Conservation (phyloP, 2,113 vertebrate species). For the Trichomycterus rosablanca region DNA sequence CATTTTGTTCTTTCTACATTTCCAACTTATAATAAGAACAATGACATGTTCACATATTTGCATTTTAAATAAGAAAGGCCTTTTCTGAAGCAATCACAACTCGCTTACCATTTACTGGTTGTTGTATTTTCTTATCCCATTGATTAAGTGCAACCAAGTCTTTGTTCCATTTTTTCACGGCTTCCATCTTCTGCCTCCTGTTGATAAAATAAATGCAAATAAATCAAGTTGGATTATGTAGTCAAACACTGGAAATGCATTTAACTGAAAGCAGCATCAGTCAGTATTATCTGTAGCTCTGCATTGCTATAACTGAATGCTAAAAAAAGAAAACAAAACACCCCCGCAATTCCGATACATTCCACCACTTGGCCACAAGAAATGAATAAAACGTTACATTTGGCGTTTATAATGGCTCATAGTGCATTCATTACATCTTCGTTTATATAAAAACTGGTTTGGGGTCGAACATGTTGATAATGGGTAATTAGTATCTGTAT, state of each 20-base stretch:
- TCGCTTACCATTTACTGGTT: conserved; percentile 41
- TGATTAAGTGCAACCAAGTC: conserved; percentile 46
- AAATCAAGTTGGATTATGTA: conserved; percentile 44
- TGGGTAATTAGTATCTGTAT: background rate
- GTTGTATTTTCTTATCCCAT: conserved; percentile 49
- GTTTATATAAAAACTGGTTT: too few species aligned
- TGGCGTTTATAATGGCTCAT: too few species aligned
- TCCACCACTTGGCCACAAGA: conserved; percentile 12
- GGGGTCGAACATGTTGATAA: background rate
- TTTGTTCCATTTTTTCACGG: conserved; percentile 55
- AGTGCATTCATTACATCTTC: too few species aligned
- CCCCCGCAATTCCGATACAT: conserved; percentile 26
- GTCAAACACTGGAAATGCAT: background rate
- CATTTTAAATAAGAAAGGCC: too few species aligned
- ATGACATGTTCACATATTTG: too few species aligned
- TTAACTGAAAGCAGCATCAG: background rate
- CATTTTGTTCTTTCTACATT: too few species aligned
- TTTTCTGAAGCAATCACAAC: conserved; percentile 48
- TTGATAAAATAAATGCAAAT: conserved; percentile 22
- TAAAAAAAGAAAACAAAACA: conserved; percentile 22
- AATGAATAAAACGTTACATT: background rate
- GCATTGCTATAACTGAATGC: conserved; percentile 14
- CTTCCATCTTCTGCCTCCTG: conserved; percentile 65
- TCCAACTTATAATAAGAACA: too few species aligned
- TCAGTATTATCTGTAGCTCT: background rate